phyloP scores from a whole-genome alignment of 1,140 invertebrate species.

The Callitettix versicolor region DNA sequence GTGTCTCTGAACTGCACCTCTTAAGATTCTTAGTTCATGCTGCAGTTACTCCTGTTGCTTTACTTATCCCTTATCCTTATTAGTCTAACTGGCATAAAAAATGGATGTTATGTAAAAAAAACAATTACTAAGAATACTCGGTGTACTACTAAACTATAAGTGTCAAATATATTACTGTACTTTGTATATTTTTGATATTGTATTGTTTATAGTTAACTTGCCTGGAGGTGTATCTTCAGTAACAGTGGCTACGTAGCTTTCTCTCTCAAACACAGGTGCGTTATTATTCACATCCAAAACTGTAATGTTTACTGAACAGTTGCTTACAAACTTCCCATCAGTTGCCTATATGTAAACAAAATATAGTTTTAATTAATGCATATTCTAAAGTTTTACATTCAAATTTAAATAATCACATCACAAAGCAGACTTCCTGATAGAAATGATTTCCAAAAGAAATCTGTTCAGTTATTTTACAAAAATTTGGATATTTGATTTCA shows the following conservation, averaged over 20 bases:
- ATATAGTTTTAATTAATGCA: not conserved
- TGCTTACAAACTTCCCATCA: slow-evolving; percentile 60
- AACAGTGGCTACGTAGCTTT: slow-evolving; percentile 58
- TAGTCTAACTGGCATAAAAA: too few relatives aligned
- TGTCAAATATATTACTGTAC: too few relatives aligned
- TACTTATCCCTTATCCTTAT: too few relatives aligned
- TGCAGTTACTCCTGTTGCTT: too few relatives aligned
- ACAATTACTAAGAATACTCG: not conserved
- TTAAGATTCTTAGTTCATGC: too few relatives aligned
- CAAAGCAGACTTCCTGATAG: too few relatives aligned
- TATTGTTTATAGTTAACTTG: slow-evolving; percentile 29
- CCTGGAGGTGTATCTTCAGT: slow-evolving; percentile 64
- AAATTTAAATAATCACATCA: too few relatives aligned
- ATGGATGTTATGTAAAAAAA: too few relatives aligned
- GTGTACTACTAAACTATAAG: not conserved
- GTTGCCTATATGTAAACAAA: slow-evolving; percentile 45
- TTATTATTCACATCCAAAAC: slow-evolving; percentile 83
- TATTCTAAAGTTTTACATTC: not conserved
- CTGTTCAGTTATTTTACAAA: too few relatives aligned
- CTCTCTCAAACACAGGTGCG: slow-evolving; percentile 61
- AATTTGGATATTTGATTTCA: too few relatives aligned
- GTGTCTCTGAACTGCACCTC: too few relatives aligned
- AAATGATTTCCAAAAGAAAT: too few relatives aligned
- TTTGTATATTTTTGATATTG: not conserved
- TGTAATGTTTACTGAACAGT: slow-evolving; percentile 59